Base-by-base conservation (phyloP, 1,140 invertebrate species). In the Littorina saxatilis region DNA sequence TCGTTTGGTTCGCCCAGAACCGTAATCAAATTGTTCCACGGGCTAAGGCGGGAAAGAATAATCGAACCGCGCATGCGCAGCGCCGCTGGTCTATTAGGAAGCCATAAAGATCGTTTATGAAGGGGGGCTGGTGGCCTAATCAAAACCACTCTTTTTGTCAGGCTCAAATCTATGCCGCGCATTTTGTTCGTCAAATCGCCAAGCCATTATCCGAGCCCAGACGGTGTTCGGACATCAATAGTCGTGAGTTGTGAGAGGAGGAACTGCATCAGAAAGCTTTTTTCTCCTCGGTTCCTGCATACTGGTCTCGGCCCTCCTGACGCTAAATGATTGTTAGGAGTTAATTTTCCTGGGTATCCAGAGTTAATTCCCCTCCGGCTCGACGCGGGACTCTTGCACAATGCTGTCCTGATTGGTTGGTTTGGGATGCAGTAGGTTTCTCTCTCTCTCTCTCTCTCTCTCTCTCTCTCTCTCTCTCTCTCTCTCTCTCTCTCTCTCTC, bases 61-160 rank as follows among this genome's bases (percentile, higher is more conserved):
- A 61, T 61, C 58, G 58, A 61, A 61, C 58, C 5, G 27, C 58
- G 58, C 58, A 23, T 61, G 58, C 58, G 58, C 58, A 61, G 58
- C 4, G 20, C 20, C 9, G 23, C 9, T 23, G 20, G 20, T 29
- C 58, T 61, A 61, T 61, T 61, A 61, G 9, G 58, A 61, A 61
- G 58, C 58, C 58, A 61, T 61, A 61, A 61, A 61, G 58, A 61
- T 61, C 27, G 20, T 61, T 61, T 61, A 61, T 61, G 58, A 61
- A 23, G 58, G 58, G 58, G 58, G 23, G 58, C 58, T 23, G 20
- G 58, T 61, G 58, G 58, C 27, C 27, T 61, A 61, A 61, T 61
- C 58, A 61, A 61, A 61, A 61, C 27, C 58, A 61, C 58, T 61
- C 58, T 61, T 61, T 61, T 61, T 29, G 20, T 61, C 20, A 23